These are phyloP conservation scores for Drosophila orena DNA, from an alignment of 1,140 invertebrate genomes.

Conservation along the genomic window DNA sequence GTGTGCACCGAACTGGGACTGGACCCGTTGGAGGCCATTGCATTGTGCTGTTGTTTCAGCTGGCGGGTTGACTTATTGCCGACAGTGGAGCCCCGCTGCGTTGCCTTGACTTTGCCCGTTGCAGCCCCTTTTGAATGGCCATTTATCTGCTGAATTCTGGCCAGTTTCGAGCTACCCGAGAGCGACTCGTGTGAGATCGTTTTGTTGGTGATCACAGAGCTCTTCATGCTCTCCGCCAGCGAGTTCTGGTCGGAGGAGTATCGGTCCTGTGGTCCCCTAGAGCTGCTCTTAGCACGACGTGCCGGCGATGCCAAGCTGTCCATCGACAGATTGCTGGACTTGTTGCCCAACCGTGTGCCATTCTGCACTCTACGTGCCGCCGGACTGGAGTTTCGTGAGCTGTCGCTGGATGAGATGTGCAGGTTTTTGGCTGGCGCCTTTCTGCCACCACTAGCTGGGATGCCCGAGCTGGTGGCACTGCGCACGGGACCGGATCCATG, in stretches of 20 bases:
- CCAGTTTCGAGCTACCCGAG: slow-evolving; percentile 58
- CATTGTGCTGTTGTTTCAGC: slow-evolving; percentile 74
- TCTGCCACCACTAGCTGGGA: slow-evolving; percentile 70
- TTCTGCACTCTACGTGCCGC: slow-evolving; percentile 86
- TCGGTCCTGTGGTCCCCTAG: slow-evolving; percentile 45
- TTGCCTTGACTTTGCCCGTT: slow-evolving; percentile 21
- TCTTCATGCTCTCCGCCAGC: slow-evolving; percentile 85
- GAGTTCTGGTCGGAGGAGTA: slow-evolving; percentile 86
- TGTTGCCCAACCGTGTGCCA: slow-evolving; percentile 78
- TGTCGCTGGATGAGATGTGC: slow-evolving; percentile 83
- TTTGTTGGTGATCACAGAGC: slow-evolving; percentile 84
- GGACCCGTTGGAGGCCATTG: slow-evolving; percentile 72
- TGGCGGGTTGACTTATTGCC: slow-evolving; percentile 64
- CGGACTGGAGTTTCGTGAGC: slow-evolving; percentile 88
- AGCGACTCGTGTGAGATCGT: slow-evolving; percentile 84
- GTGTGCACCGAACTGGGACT: slow-evolving; percentile 82
- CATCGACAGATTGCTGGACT: slow-evolving; percentile 85
- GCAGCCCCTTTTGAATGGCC: slow-evolving; percentile 23
- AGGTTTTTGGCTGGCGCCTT: slow-evolving; percentile 70
- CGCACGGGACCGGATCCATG: slow-evolving; percentile 83
- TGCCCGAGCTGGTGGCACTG: slow-evolving; percentile 87
- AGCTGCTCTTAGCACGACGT: slow-evolving; percentile 61
- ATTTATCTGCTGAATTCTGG: slow-evolving; percentile 66
- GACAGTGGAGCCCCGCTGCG: slow-evolving; percentile 50
- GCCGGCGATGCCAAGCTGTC: slow-evolving; percentile 86